phyloP scores from a whole-genome alignment of 2,113 vertebrate genomes.

The Dipodomys spectabilis region DNA sequence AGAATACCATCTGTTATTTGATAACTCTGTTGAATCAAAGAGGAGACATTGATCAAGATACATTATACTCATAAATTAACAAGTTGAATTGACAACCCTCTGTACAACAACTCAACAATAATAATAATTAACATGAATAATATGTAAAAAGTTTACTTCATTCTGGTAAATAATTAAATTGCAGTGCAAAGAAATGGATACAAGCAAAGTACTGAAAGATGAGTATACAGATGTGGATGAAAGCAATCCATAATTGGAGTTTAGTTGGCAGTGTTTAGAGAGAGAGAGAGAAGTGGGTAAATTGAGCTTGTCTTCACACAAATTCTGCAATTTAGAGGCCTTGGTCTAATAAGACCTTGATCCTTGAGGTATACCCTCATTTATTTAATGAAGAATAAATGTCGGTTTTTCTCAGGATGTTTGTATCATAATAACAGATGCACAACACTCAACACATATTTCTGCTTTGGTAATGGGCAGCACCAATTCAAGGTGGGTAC shows the following conservation, averaged over 20 bases:
- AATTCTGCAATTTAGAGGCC: not conserved
- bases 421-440: not conserved
- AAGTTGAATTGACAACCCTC: too few species aligned
- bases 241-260: not conserved
- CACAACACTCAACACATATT: not conserved
- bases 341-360: too few species aligned
- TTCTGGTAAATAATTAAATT: not conserved
- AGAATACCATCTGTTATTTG: not conserved
- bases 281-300: not conserved
- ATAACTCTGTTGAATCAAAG: not conserved
- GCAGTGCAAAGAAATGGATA: not conserved
- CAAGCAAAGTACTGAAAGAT: not conserved
- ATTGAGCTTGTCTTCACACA: rapidly evolving
- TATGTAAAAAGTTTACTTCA: not conserved
- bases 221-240: not conserved
- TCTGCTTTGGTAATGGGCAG: not conserved
- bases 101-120: too few species aligned
- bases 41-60: too few species aligned
- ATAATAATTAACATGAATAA: not conserved
- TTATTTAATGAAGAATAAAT: not conserved
- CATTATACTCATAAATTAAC: too few species aligned
- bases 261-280: not conserved
- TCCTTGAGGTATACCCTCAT: not conserved
- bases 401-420: not conserved
- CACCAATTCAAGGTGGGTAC: not conserved